Evolutionary conservation across 1,140 invertebrate species (phyloP).

Genomic region (Macrobrachium rosenbergii): DNA sequence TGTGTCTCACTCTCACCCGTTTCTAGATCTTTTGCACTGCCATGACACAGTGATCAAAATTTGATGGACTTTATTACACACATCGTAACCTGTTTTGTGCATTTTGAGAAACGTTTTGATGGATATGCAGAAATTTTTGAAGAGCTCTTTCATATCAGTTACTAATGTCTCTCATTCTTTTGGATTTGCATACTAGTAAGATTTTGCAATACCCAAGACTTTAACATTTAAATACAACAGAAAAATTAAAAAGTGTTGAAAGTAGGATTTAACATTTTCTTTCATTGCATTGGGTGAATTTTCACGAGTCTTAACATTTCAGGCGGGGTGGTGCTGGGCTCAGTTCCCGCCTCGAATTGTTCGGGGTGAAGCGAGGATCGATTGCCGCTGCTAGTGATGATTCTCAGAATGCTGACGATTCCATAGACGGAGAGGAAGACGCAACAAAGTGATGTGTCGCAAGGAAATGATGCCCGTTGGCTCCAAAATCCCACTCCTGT

Average conservation of each 20-base stretch:
- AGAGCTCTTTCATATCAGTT: no score
- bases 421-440: slow-evolving; percentile 68
- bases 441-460: slow-evolving; percentile 58
- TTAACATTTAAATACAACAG: no score
- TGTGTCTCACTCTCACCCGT: no score
- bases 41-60: no score
- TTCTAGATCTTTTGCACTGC: no score
- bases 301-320: slow-evolving; percentile 41
- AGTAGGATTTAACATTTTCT: not conserved
- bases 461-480: not conserved
- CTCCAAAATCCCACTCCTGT: not conserved
- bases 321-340: slow-evolving; percentile 72
- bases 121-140: no score
- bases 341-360: slow-evolving; percentile 72
- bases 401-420: slow-evolving; percentile 75
- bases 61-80: no score
- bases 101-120: no score
- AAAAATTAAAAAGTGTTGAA: not conserved
- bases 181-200: no score
- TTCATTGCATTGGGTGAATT: not conserved
- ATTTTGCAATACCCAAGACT: no score
- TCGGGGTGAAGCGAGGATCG: slow-evolving; percentile 78
- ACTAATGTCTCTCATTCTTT: no score
- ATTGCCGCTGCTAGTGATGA: slow-evolving; percentile 76
- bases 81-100: no score